These are phyloP conservation scores for Typhlichthys eigenmanni DNA, from an alignment of 2,797 vertebrate species.

Conservation along the genomic window DNA sequence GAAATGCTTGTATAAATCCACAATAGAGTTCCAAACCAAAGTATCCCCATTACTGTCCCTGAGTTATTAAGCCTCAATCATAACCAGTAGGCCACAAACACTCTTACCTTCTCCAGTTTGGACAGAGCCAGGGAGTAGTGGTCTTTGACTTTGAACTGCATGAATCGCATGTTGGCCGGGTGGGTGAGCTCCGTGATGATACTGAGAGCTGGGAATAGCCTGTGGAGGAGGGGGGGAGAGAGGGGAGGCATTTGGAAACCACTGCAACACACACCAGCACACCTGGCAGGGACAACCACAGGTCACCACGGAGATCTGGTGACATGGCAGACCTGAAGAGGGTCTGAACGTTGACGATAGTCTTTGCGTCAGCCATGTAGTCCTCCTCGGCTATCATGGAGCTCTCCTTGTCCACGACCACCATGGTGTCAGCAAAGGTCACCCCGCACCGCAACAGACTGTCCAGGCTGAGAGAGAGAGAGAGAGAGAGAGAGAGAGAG, in stretches of 20 bases:
- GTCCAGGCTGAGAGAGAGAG: slow-evolving; percentile 71
- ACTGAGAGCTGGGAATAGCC: slow-evolving; percentile 83
- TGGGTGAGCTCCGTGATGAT: slow-evolving; percentile 87
- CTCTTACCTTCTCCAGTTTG: slow-evolving; percentile 84
- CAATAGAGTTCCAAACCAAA: too few species aligned
- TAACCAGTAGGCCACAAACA: too few species aligned
- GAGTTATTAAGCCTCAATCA: too few species aligned
- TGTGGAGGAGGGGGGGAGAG: slow-evolving; percentile 38
- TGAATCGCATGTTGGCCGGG: slow-evolving; percentile 87
- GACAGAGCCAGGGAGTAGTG: slow-evolving; percentile 84
- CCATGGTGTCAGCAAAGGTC: slow-evolving; percentile 85
- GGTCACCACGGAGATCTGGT: background rate
- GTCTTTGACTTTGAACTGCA: slow-evolving; percentile 88
- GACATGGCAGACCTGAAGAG: slow-evolving; percentile 76
- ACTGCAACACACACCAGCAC: background rate
- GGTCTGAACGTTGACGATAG: slow-evolving; percentile 86
- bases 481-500: background rate
- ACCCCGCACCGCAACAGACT: slow-evolving; percentile 83
- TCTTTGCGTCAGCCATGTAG: slow-evolving; percentile 87
- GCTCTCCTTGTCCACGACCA: slow-evolving; percentile 86
- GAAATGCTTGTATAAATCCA: background rate
- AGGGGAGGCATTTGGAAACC: background rate
- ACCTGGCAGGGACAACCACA: background rate
- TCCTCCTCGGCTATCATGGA: slow-evolving; percentile 87
- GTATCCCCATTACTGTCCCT: too few species aligned